Evolutionary conservation across 2,888 invertebrate genomes (phyloP), one percentile per base, ranked within the genome.

Genomic region (Sarcophaga carnaria): DNA sequence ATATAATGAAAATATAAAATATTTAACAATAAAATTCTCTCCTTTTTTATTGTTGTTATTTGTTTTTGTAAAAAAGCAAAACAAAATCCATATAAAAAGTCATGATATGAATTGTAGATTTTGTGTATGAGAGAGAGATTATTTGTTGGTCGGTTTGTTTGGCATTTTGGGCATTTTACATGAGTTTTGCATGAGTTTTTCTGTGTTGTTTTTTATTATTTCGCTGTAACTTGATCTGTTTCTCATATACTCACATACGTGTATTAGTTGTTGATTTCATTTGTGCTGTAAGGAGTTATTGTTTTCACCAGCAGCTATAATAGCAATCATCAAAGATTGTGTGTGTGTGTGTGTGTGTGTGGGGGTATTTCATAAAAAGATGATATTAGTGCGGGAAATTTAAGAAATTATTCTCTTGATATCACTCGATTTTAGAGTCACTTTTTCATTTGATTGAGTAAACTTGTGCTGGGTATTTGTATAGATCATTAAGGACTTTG

Each of bases 1-100:
- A 66, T 66, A 77, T 77, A 78, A 78, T 81, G 81, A 74, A 66
- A 74, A 72, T 72, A 78, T 81, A 60, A 84, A 84, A 84, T 84
- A 84, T 84, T 84, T 66, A 80, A 75, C 63, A 64, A 80, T 74
- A 69, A 63, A 80, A 62, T 72, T 83, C 63, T 20, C 37, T 22
- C 22, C 22, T 22, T 22, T 22, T 22, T 22, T 22, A 22, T 22
- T 22, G 22, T 22, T 22, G 10, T 37, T 37, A 2, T 37, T 37
- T 37, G 6, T 37, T 37, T 37, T 37, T 37, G 37, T 37, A 37
- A 8, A 37, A 37, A 37, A 37, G 6, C 6, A 37, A 27, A 79
- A 54, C 54, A 79, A 75, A 77, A 71, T 60, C 60, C 77, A 83
- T 78, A 67, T 78, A 37, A 37, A n/a, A 79, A 74, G 54, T 59